Percentiles rank a stretch among this genome's conserved stretches.
Conservation (phyloP, 2,888 invertebrate species). For the Cabera pusaria region DNA sequence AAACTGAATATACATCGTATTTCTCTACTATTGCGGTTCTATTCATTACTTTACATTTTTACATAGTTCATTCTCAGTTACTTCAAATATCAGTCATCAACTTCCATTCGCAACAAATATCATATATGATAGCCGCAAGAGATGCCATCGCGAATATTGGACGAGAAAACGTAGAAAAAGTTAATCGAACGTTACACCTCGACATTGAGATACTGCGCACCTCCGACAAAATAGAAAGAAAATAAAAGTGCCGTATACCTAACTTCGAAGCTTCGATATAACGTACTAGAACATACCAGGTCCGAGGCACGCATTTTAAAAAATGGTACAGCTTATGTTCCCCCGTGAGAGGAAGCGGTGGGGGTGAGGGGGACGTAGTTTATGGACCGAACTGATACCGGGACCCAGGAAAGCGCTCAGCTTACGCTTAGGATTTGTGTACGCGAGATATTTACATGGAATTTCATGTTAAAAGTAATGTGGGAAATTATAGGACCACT, state of each 20-base stretch:
- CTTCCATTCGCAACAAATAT: slow-evolving; percentile 1
- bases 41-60: no score
- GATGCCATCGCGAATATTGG: slow-evolving; percentile 30
- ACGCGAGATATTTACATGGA: slow-evolving; percentile 69
- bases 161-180: slow-evolving; percentile 34
- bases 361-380: slow-evolving; percentile 57
- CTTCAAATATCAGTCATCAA: slow-evolving; percentile 1
- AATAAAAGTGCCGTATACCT: slow-evolving; percentile 50
- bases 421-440: slow-evolving; percentile 76
- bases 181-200: slow-evolving; percentile 48
- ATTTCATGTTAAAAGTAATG: slow-evolving; percentile 46
- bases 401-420: slow-evolving; percentile 73
- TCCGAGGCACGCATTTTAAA: slow-evolving; percentile 76
- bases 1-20: no score
- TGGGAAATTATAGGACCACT: slow-evolving; percentile 31
- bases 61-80: background rate
- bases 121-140: slow-evolving; percentile 2
- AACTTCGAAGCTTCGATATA: slow-evolving; percentile 63
- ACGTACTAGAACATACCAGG: slow-evolving; percentile 57
- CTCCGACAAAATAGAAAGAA: slow-evolving; percentile 53
- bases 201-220: slow-evolving; percentile 48
- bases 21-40: no score
- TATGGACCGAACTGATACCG: slow-evolving; percentile 80
- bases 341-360: slow-evolving; percentile 56
- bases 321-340: slow-evolving; percentile 74